Conservation (phyloP, 2,113 vertebrate species). For the Ciconia boyciana region DNA sequence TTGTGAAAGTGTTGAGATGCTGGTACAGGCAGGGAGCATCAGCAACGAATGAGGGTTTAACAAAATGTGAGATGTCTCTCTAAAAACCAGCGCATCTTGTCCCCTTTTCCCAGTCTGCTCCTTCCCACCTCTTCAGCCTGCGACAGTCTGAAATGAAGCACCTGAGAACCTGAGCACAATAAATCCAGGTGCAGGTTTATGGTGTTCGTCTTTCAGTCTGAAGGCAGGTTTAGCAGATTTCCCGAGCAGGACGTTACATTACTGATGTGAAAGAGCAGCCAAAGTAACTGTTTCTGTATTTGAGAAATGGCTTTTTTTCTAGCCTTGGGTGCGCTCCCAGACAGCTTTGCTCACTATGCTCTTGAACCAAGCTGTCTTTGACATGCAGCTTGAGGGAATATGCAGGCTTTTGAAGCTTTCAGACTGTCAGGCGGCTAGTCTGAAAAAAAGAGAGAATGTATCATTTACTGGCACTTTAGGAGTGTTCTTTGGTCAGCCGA, state of each 20-base stretch:
- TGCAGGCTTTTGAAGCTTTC: background rate
- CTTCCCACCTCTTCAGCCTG: background rate
- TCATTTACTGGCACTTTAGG: background rate
- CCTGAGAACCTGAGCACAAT: background rate
- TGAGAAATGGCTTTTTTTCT: background rate
- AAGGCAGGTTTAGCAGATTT: background rate
- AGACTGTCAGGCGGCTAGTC: background rate
- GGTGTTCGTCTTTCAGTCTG: background rate
- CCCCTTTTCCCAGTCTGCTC: background rate
- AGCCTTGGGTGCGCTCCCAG: background rate
- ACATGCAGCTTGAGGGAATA: background rate
- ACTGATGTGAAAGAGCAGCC: background rate
- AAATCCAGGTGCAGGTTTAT: background rate
- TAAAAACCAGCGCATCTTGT: background rate
- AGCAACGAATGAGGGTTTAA: background rate
- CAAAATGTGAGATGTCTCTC: background rate
- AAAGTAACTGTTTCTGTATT: background rate
- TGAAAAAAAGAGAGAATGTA: background rate
- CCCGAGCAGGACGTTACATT: background rate
- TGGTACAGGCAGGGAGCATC: background rate
- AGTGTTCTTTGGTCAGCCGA: background rate
- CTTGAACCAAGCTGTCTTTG: background rate
- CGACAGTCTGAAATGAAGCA: background rate
- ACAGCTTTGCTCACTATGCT: background rate
- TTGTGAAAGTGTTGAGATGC: background rate